Percentiles rank a stretch among this genome's conserved stretches.
Evolutionary conservation across 2,113 vertebrate genomes (phyloP).

Genomic region (Saguinus imperator): DNA sequence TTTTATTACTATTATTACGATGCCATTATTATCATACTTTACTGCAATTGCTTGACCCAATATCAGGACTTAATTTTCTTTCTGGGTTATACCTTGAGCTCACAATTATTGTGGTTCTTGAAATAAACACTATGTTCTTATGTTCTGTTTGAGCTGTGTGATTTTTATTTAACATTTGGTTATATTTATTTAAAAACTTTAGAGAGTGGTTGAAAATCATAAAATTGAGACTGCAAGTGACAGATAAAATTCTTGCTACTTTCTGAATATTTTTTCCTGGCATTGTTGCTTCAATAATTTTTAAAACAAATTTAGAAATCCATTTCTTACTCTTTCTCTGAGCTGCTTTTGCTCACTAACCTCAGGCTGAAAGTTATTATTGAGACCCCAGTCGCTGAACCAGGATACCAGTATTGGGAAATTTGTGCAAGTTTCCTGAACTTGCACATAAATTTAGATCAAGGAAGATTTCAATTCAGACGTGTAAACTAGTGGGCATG

Average conservation of each 20-base stretch:
- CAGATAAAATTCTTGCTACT: background rate
- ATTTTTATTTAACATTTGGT: slow-evolving; percentile 27
- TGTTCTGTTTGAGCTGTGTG: background rate
- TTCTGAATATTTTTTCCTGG: background rate
- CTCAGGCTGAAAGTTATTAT: background rate
- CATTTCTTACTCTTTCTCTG: background rate
- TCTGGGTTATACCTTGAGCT: background rate
- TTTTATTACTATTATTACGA: background rate
- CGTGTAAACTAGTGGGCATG: background rate
- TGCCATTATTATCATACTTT: background rate
- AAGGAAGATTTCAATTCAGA: background rate
- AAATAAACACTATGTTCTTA: slow-evolving; percentile 2
- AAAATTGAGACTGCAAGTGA: background rate
- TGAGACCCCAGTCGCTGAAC: background rate
- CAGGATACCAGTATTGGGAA: background rate
- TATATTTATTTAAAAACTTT: slow-evolving; percentile 1
- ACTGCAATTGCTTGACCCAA: background rate
- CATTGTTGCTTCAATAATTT: background rate
- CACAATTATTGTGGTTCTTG: background rate
- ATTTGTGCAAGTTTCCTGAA: background rate
- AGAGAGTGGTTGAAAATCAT: background rate
- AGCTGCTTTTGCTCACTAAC: background rate
- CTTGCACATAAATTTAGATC: background rate
- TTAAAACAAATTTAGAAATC: background rate
- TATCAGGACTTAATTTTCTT: slow-evolving; percentile 19